Base-by-base conservation (phyloP, 2,888 invertebrate species). In the Dexiosoma caninum region DNA sequence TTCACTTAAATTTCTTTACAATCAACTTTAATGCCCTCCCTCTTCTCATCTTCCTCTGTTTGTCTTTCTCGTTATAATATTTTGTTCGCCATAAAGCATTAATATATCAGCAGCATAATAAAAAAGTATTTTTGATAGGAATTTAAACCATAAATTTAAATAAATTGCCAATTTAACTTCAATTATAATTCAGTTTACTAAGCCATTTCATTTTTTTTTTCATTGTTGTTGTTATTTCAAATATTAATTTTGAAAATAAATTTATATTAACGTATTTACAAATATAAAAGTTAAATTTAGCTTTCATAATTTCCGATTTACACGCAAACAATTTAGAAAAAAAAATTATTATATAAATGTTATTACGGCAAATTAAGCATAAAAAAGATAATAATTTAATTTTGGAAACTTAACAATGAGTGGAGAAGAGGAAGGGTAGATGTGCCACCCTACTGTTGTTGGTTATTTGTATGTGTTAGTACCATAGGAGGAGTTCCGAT, bases 141-240 rank as follows among this genome's bases (percentile, higher is more conserved):
- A 19, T 60, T 59, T 42, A 16, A 40, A 14, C 10, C 42, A 67
- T 67, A 75, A 75, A 75, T 71, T 59, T 75, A 64, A 79, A 75
- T 75, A 75, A 75, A 80, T 70, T 80, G 70, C 42, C 70, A 70
- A 80, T 80, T 80, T 71, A 75, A 71, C 70, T 80, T 66, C 66
- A 66, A 70, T 75, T 75, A 80, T 44, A 42, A 46, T 69, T 40
- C 55, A 66, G 40, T 64, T 79, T 64, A 49, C 37, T 40, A 60
- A 69, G 53, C 44, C 60, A 76, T 69, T 44, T 49, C 16, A 44
- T 35, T 32, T 19, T 55, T 62, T 16, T 44, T 40, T 1, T 21
- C n/a, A 0, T 19, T 44, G 9, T 35, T 35, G 9, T 64, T 27
- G 16, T 51, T 44, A 16, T 12, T 7, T 16, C 16, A 21, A 14